Conservation (phyloP, 2,797 vertebrate genomes). For the Benthosema pterotum region DNA sequence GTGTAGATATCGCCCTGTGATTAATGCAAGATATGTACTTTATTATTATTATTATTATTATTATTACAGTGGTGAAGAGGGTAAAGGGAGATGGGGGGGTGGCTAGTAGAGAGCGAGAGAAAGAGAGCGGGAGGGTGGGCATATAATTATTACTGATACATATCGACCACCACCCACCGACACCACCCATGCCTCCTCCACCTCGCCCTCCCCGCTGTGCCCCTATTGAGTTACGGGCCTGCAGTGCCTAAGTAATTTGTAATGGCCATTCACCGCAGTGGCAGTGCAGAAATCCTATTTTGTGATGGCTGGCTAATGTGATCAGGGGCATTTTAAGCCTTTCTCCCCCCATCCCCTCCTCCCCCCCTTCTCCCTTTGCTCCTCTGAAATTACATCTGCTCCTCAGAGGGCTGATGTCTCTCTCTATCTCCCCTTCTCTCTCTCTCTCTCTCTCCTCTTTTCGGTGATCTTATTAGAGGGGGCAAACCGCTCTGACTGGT, state of each 20-base stretch:
- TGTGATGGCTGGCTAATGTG: constrained; percentile 85
- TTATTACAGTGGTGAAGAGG: constrained; percentile 28
- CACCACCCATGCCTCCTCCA: too few relatives aligned
- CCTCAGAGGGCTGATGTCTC: constrained; percentile 57
- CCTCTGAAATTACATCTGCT: constrained; percentile 83
- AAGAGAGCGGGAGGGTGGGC: constrained; percentile 64
- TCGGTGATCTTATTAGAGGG: constrained; percentile 80
- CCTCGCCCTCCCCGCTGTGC: background rate
- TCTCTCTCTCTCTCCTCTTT: constrained; percentile 12
- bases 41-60: constrained; percentile 58
- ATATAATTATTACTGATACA: constrained; percentile 86
- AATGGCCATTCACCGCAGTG: constrained; percentile 87
- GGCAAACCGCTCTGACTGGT: constrained; percentile 66
- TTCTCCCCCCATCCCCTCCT: constrained; percentile 46
- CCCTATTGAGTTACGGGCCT: constrained; percentile 86
- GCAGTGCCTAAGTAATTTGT: constrained; percentile 86
- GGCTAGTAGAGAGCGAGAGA: constrained; percentile 39
- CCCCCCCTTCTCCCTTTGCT: constrained; percentile 63
- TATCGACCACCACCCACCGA: constrained; percentile 73
- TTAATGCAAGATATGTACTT: constrained; percentile 76
- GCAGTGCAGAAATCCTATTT: constrained; percentile 90
- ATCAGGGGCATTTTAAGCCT: constrained; percentile 86
- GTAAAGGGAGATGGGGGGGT: constrained; percentile 45
- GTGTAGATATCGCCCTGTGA: constrained; percentile 72
- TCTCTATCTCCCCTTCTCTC: background rate